Evolutionary conservation across 2,797 vertebrate genomes (phyloP), one percentile per base, ranked within the genome.

Genomic region (Sebastes trivittatus): DNA sequence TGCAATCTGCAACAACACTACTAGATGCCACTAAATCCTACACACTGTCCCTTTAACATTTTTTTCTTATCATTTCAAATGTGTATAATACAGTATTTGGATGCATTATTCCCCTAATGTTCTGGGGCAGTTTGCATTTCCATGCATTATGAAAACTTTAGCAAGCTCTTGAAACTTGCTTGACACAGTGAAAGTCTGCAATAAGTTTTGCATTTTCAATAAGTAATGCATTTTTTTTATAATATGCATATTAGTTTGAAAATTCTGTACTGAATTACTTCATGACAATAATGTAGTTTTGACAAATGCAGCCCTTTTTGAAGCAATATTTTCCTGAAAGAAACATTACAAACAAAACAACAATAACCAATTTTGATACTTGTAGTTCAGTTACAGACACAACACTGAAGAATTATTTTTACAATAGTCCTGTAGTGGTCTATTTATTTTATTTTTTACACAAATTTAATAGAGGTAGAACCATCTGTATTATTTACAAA

Each of bases 401-500:
- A 72, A 68, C 11, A 59, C 11, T 3, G 1, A 49, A 60, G 7
- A 36, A 7, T 2, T 13, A 7, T 72, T 75, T 75, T 77, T 74
- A 32, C 62, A 86, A 87, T 64, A 49, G 20, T 58, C 25, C 16
- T 4, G 58, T 82, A 59, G 23, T 80, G 59, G 23, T 82, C 75
- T 83, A 64, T 89, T 87, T 88, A 92, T 88, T 46, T 42, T 18
- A 46, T 46, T 18, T 18, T 46, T 82, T 89, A 90, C 72, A 90
- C 46, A 61, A 70, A 63, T 65, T 56, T 61, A 6, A 83, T 71
- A 79, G 29, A 85, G 68, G 75, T 79, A 85, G 61, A 87, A 79
- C 67, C 11, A 83, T 84, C 58, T 91, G 72, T 77, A 55, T 77
- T 88, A 92, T 94, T 76, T 93, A 94, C 91, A 94, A 66, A 92